Conservation (phyloP, 2,797 vertebrate genomes). For the Pangasius macronema region DNA sequence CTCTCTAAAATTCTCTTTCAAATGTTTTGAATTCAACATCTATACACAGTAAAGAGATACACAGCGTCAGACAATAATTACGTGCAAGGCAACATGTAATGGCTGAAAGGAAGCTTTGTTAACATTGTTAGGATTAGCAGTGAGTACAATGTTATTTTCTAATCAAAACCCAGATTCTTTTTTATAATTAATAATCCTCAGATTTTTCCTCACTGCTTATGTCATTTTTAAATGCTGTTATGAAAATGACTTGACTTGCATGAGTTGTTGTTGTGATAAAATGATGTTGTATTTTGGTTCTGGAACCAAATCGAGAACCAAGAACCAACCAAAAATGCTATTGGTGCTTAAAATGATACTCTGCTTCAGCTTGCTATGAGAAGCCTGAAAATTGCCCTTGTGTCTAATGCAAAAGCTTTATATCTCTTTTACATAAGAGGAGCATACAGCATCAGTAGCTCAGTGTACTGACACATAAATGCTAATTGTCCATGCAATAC, state of each 20-base stretch:
- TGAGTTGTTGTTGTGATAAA: neutral
- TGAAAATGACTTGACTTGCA: neutral
- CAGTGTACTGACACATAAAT: constrained; percentile 37
- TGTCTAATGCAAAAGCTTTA: neutral
- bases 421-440: constrained; percentile 13
- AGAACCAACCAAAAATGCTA: neutral
- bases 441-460: constrained; percentile 27
- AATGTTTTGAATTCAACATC: neutral
- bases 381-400: neutral
- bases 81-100: neutral
- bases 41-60: neutral
- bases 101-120: neutral
- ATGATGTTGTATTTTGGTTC: neutral
- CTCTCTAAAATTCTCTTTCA: neutral
- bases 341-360: neutral
- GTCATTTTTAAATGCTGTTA: neutral
- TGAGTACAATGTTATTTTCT: neutral
- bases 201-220: neutral
- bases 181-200: neutral
- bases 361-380: neutral
- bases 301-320: neutral
- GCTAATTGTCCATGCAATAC: constrained; percentile 37
- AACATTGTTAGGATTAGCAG: neutral
- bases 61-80: neutral
- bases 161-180: neutral